These are phyloP conservation scores for Phengaris alcon DNA, from an alignment of 2,888 invertebrate genomes.

Conservation along the genomic window DNA sequence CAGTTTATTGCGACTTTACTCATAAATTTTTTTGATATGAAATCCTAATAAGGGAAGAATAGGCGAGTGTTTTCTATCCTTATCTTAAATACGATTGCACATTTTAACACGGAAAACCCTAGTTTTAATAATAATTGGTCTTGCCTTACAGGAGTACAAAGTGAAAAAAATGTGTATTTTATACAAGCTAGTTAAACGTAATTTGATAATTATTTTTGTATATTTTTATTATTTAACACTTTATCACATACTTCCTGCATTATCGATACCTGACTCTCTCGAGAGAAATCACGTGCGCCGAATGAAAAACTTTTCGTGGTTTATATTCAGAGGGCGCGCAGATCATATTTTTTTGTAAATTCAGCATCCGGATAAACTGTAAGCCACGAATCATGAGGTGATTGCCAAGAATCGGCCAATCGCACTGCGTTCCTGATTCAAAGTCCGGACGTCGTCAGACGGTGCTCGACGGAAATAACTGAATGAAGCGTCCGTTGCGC, in stretches of 20 bases:
- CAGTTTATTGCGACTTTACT: too few species aligned
- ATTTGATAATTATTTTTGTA: too few species aligned
- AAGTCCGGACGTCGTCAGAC: conserved; percentile 56
- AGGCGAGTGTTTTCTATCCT: too few species aligned
- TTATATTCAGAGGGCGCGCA: conserved; percentile 5
- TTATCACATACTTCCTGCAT: background rate
- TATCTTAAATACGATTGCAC: too few species aligned
- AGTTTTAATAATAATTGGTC: too few species aligned
- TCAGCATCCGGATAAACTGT: conserved; percentile 24
- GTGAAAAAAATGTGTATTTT: too few species aligned
- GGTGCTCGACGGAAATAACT: conserved; percentile 57
- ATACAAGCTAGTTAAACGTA: too few species aligned
- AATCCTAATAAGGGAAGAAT: too few species aligned
- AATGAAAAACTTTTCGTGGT: conserved; percentile 24
- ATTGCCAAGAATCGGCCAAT: conserved; percentile 46
- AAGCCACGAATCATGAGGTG: conserved; percentile 37
- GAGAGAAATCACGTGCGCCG: conserved; percentile 25
- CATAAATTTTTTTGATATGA: too few species aligned
- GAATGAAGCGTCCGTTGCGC: conserved; percentile 55
- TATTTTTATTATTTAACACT: background rate
- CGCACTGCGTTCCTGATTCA: conserved; percentile 48
- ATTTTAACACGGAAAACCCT: too few species aligned
- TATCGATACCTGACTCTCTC: background rate
- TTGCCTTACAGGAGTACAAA: too few species aligned
- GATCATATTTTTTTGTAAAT: conserved; percentile 30